Evolutionary conservation across 1,140 invertebrate genomes (phyloP), one percentile per base, ranked within the genome.

Genomic region (Ceratoteleas bidentatus): DNA sequence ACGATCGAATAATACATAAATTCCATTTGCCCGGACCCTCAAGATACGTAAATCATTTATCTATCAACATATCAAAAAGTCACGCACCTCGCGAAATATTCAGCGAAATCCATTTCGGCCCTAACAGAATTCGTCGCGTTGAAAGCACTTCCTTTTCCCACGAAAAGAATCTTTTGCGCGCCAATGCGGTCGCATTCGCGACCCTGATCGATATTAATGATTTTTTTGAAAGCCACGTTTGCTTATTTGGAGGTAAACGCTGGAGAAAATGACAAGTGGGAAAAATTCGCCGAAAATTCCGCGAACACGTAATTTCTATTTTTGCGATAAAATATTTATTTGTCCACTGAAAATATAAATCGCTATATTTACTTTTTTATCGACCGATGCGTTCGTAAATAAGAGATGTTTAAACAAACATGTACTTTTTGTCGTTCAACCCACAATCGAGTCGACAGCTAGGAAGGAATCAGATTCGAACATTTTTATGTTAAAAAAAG

Each of bases 31-130:
- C 52, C n/a, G 60, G 43, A 66, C 62, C 54, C 34, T 66, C 34
- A 45, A 60, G 16, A 38, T 52, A 58, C 54, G 24, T 43, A 60
- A 66, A 75, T 75, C 72, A 75, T 75, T 65, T 64, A 66, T 60
- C 61, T 52, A 64, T 69, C 64, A 77, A 52, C 65, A 77, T 69
- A 69, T 77, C 65, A 69, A 77, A 77, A 77, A 45, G 73, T 76
- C 56, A 56, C 47, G 56, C 56, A 58, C 32, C 43, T 53, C 14
- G 34, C 72, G 47, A 45, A 68, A 75, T 66, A 68, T 76, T 76
- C 50, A 33, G 38, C 49, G 14, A 61, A 76, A 76, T 61, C 64
- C 56, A 68, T 61, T 76, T 76, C 62, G 58, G 50, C 36, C 58
- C 34, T 77, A 70, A 70, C 47, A 77, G 57, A 58, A 77, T 77